phyloP scores from a whole-genome alignment of 2,113 vertebrate species.

The Brienomyrus brachyistius region DNA sequence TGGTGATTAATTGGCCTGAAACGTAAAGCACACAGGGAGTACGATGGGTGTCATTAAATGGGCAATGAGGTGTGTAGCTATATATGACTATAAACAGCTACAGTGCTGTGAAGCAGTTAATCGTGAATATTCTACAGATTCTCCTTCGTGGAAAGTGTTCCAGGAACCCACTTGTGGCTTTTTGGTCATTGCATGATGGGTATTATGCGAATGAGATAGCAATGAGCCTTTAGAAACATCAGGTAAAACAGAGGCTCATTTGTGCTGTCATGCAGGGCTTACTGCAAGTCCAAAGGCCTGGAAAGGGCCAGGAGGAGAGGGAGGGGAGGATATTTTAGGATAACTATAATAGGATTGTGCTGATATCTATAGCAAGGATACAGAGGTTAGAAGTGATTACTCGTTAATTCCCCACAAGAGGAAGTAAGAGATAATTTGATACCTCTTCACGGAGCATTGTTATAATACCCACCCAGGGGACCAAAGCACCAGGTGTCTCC shows the following conservation, averaged over 20 bases:
- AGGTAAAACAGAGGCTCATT: background rate
- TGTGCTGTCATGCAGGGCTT: background rate
- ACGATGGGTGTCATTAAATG: background rate
- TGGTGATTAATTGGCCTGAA: background rate
- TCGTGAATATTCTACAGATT: background rate
- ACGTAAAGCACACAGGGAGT: background rate
- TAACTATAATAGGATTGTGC: slow-evolving; percentile 71
- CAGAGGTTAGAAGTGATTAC: slow-evolving; percentile 65
- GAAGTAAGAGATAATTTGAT: slow-evolving; percentile 52
- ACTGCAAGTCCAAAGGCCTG: background rate
- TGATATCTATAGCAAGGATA: slow-evolving; percentile 70
- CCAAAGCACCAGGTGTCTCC: background rate
- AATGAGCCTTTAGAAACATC: background rate
- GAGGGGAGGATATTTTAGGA: slow-evolving; percentile 67
- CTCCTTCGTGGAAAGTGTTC: background rate
- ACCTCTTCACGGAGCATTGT: slow-evolving; percentile 7
- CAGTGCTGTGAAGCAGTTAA: background rate
- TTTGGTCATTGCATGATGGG: background rate
- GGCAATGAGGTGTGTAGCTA: background rate
- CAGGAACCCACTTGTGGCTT: background rate
- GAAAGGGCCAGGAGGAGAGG: slow-evolving; percentile 15
- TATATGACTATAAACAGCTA: background rate
- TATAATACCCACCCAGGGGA: background rate
- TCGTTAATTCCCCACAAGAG: slow-evolving; percentile 59
- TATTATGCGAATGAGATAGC: background rate